A percentile compares a stretch with the other conserved stretches of the same genome.
These are phyloP conservation scores for Hyles euphorbiae DNA, from an alignment of 1,140 invertebrate species.

Conservation along the genomic window DNA sequence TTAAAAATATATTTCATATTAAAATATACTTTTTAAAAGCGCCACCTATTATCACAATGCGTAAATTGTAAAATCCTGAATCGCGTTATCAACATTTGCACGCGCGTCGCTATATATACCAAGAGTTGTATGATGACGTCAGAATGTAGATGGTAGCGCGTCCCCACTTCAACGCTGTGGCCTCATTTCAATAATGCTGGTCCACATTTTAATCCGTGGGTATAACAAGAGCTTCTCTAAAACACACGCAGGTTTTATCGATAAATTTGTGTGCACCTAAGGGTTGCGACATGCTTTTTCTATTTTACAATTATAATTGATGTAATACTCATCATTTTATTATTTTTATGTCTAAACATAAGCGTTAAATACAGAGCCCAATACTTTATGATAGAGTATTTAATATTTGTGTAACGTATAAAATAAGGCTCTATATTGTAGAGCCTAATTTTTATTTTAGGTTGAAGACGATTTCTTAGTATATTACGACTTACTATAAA, in stretches of 20 bases:
- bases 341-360: slow-evolving; percentile 8
- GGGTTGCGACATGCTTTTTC: slow-evolving; percentile 27
- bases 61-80: background rate
- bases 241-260: slow-evolving; percentile 37
- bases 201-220: slow-evolving; percentile 25
- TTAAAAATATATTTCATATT: background rate
- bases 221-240: slow-evolving; percentile 30
- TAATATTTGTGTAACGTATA: too few species aligned
- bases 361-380: too few species aligned
- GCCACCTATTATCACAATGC: slow-evolving; percentile 3
- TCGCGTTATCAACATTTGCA: slow-evolving; percentile 12
- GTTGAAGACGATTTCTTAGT: too few species aligned
- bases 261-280: slow-evolving; percentile 38
- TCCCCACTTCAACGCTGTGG: slow-evolving; percentile 35
- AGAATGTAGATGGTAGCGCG: background rate
- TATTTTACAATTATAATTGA: background rate
- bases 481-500: too few species aligned
- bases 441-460: too few species aligned
- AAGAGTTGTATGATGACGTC: background rate
- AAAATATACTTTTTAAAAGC: background rate
- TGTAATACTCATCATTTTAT: background rate
- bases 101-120: background rate
- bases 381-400: too few species aligned
- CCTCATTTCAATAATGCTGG: slow-evolving; percentile 20
- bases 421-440: too few species aligned